Evolutionary conservation across 2,888 invertebrate genomes (phyloP), one percentile per base, ranked within the genome.

Genomic region (Ormyrus nitidulus): DNA sequence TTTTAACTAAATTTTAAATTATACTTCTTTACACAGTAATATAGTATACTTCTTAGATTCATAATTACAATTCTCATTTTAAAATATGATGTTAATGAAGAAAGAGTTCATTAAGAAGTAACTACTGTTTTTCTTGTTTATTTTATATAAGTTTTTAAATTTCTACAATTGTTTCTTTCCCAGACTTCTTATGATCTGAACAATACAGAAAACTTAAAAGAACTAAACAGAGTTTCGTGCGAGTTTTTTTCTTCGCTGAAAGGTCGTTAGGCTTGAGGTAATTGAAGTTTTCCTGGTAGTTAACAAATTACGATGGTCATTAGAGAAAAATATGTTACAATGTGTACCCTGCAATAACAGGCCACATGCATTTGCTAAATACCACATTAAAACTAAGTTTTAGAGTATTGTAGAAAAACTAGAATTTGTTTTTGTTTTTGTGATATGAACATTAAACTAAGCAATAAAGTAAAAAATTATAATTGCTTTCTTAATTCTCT

Each of bases 251-350:
- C 5, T 13, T 7, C 13, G n/a, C n/a, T 9, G n/a, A 51, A 53
- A 9, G 46, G 48, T 58, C 70, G 58, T 70, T 70, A 70, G 70
- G 10, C 58, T 13, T 70, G 46, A 49, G 48, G 49, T 59, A 71
- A 71, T 70, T 70, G 59, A 58, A 59, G 48, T 58, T 71, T 59
- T 49, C 59, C n/a, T 71, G 19, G 59, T n/a, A 71, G 59, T 59
- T 71, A 71, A 71, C 34, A 59, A 59, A 71, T 71, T 71, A 71
- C 70, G 48, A 48, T 13, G 49, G 59, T 59, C 49, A 44, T 71
- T 71, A 59, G 11, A 71, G 51, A 71, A 71, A 69, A 59, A 71
- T 51, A 61, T 71, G 71, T 71, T 51, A 61, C 34, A 10, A 34
- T 34, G 61, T 51, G 71, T 61, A 71, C 59, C 48, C 9, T 1